Evolutionary conservation across 2,113 vertebrate species (phyloP).

Genomic region (Serilophus lunatus): DNA sequence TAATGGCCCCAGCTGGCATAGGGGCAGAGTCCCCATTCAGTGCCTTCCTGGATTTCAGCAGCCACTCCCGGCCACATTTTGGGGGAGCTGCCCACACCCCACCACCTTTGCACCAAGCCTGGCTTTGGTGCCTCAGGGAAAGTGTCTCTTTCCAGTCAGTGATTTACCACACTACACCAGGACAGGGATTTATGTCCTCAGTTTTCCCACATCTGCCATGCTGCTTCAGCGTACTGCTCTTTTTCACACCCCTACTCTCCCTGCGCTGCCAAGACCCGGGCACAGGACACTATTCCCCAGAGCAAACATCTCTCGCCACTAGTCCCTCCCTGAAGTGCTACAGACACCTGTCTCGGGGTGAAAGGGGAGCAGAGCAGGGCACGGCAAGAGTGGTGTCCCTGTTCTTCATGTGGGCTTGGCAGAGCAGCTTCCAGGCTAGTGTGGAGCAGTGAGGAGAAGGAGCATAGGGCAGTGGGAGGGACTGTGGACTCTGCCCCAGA

Average conservation of each 20-base stretch:
- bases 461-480: background rate
- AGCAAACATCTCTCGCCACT: background rate
- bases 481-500: background rate
- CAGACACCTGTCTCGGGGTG: background rate
- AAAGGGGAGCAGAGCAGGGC: background rate
- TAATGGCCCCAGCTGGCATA: background rate
- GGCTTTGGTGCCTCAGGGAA: background rate
- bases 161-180: background rate
- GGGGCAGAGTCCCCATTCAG: background rate
- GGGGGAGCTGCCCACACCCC: background rate
- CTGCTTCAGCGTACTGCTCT: background rate
- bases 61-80: fast-evolving
- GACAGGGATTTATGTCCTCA: background rate
- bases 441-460: background rate
- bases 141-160: background rate
- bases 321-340: background rate
- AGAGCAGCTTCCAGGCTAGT: background rate
- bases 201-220: background rate
- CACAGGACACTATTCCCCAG: background rate
- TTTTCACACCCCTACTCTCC: background rate
- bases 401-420: background rate
- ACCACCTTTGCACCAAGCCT: background rate
- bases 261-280: background rate
- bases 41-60: background rate
- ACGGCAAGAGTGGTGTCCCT: background rate